A percentile compares a stretch with the other conserved stretches of the same genome.
Conservation (phyloP, 2,113 vertebrate species). For the Glaucidium brasilianum region DNA sequence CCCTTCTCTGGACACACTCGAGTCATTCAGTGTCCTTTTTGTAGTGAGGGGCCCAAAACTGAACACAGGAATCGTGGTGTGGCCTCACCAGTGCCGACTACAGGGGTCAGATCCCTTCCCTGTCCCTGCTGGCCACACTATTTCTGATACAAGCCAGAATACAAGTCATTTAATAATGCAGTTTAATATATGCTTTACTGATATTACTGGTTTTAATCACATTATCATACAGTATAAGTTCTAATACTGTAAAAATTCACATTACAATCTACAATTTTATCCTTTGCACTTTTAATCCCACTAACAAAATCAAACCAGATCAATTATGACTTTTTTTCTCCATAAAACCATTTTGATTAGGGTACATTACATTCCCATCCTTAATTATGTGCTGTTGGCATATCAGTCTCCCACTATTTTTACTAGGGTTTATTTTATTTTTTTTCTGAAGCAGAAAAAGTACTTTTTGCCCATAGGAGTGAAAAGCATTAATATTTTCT, state of each 20-base stretch:
- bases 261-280: neutral
- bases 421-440: neutral
- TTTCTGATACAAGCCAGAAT: no score
- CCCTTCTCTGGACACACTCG: no score
- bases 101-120: no score
- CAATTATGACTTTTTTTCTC: neutral
- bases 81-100: no score
- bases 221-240: neutral
- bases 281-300: accelerated
- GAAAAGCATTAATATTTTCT: neutral
- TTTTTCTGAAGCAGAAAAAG: neutral
- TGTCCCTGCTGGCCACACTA: no score
- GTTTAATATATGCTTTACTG: neutral
- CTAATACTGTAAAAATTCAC: neutral
- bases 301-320: neutral
- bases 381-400: neutral
- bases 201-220: neutral
- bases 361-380: neutral
- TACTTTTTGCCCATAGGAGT: neutral
- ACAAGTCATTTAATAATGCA: neutral
- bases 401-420: neutral
- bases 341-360: neutral
- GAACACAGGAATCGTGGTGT: no score
- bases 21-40: no score
- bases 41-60: no score